Conservation (phyloP, 2,797 vertebrate species). For the Mionectes olivaceus region DNA sequence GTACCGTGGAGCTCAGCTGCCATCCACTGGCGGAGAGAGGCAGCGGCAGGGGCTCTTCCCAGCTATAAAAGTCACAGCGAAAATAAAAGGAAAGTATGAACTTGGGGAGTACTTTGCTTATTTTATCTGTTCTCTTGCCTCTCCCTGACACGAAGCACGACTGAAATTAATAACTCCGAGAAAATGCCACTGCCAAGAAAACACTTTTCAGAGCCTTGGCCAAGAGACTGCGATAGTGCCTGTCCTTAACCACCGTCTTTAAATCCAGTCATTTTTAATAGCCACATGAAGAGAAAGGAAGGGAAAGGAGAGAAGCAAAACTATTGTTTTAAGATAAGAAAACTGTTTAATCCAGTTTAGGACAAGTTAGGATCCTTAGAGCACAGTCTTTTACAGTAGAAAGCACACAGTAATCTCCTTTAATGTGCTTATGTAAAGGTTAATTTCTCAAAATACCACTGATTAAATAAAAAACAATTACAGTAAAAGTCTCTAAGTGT, state of each 20-base stretch:
- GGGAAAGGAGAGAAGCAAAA: neutral
- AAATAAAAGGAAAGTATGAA: neutral
- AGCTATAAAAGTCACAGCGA: neutral
- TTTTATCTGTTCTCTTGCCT: neutral
- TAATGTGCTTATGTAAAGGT: neutral
- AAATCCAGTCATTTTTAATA: neutral
- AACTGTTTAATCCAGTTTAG: neutral
- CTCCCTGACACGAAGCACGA: fast-evolving
- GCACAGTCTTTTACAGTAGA: neutral
- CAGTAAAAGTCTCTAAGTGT: neutral
- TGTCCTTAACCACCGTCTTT: neutral
- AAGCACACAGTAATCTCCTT: slow-evolving; percentile 7
- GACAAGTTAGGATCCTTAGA: neutral
- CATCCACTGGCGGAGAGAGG: slow-evolving; percentile 77
- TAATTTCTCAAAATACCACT: slow-evolving; percentile 8
- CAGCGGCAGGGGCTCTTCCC: slow-evolving; percentile 19
- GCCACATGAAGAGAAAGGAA: neutral
- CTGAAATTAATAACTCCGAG: neutral
- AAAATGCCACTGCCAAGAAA: neutral
- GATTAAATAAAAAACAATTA: neutral
- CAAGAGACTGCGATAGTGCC: neutral
- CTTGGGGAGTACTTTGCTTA: neutral
- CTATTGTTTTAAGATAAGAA: neutral
- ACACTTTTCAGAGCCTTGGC: neutral
- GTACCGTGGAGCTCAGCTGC: slow-evolving; percentile 74